A percentile compares a stretch with the other conserved stretches of the same genome.
These are phyloP conservation scores for Pao palembangensis DNA, from an alignment of 2,113 vertebrate species.

Conservation along the genomic window DNA sequence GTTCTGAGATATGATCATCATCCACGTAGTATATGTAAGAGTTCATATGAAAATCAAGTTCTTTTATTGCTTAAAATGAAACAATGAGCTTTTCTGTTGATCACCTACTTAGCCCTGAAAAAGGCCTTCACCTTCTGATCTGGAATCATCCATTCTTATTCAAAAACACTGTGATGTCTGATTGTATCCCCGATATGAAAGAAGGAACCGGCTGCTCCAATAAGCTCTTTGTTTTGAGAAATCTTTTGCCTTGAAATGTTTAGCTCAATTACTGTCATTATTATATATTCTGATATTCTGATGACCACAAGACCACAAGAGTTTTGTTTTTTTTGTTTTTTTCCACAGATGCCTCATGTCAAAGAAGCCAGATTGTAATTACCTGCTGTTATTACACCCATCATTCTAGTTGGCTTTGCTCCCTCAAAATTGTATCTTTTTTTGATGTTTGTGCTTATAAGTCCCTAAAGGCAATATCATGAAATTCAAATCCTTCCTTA, in stretches of 20 bases:
- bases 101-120: constrained; percentile 26
- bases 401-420: constrained; percentile 42
- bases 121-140: constrained; percentile 29
- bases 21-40: background rate
- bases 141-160: constrained; percentile 34
- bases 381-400: constrained; percentile 45
- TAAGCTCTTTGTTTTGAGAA: constrained; percentile 26
- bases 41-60: constrained; percentile 22
- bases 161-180: constrained; percentile 20
- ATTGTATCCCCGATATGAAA: constrained; percentile 36
- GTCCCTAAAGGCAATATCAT: too few relatives aligned
- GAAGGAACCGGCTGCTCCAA: constrained; percentile 18
- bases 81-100: constrained; percentile 28
- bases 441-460: too few relatives aligned
- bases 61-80: background rate
- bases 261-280: too few relatives aligned
- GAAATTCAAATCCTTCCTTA: too few relatives aligned
- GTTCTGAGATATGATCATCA: background rate
- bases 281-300: too few relatives aligned
- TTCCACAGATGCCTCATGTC: too few relatives aligned
- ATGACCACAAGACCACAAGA: too few relatives aligned
- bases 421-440: constrained; percentile 1
- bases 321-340: too few relatives aligned
- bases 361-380: constrained; percentile 43
- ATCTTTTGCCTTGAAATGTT: constrained; percentile 9